These are phyloP conservation scores for Dynastes grantii DNA, from an alignment of 2,888 invertebrate genomes.

Conservation along the genomic window DNA sequence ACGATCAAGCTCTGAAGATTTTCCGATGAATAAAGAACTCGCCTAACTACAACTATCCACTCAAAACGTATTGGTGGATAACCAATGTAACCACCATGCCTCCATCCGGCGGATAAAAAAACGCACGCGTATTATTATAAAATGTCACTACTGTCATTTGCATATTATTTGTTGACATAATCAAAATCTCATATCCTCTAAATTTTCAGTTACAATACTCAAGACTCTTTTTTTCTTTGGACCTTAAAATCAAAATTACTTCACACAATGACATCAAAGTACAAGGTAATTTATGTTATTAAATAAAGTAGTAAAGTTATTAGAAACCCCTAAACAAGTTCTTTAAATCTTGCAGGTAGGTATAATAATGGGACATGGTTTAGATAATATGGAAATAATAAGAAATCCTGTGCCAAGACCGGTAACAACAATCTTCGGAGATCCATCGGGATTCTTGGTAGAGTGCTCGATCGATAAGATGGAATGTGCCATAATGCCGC, in stretches of 20 bases:
- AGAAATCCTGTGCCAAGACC: constrained; percentile 78
- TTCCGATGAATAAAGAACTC: too few relatives aligned
- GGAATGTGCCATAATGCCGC: constrained; percentile 80
- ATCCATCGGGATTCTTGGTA: constrained; percentile 84
- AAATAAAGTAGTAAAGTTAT: background rate
- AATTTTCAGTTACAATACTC: constrained; percentile 18
- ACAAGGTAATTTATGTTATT: constrained; percentile 13
- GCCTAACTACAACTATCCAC: too few relatives aligned
- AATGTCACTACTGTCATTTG: constrained; percentile 1
- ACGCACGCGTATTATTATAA: background rate
- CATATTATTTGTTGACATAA: background rate
- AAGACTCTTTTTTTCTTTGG: background rate
- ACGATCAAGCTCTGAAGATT: too few relatives aligned
- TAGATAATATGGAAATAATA: constrained; percentile 91
- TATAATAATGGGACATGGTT: constrained; percentile 97
- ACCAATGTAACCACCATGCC: too few relatives aligned
- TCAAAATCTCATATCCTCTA: constrained; percentile 9
- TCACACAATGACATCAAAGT: constrained; percentile 21
- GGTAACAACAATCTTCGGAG: constrained; percentile 87
- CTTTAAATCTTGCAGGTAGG: constrained; percentile 81
- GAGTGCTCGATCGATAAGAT: constrained; percentile 84
- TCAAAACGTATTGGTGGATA: too few relatives aligned
- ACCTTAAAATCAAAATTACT: background rate
- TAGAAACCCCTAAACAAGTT: background rate
- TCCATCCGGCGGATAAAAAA: too few relatives aligned